Conservation (phyloP, 2,888 invertebrate genomes). For the Dinocampus coccinellae region DNA sequence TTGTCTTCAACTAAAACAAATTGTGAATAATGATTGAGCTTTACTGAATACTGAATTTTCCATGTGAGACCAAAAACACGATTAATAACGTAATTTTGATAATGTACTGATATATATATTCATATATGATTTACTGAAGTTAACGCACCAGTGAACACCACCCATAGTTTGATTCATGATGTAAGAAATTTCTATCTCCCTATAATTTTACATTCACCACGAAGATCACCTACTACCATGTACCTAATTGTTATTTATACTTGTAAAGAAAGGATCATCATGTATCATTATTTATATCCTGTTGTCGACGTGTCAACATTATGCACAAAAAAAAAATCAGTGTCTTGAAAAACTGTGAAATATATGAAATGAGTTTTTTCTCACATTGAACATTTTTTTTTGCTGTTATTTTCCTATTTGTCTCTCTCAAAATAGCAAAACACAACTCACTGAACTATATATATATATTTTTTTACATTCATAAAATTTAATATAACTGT, state of each 20-base stretch:
- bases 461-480: too few relatives aligned
- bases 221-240: neutral
- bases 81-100: neutral
- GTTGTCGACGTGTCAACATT: constrained; percentile 1
- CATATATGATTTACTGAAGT: neutral
- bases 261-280: neutral
- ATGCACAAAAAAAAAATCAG: neutral
- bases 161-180: constrained; percentile 40
- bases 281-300: constrained; percentile 16
- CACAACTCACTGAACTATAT: too few relatives aligned
- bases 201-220: constrained; percentile 19
- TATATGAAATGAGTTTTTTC: neutral
- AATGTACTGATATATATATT: neutral
- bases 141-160: neutral
- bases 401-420: too few relatives aligned
- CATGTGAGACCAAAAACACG: neutral
- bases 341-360: neutral
- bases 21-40: too few relatives aligned
- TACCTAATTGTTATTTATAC: constrained; percentile 43
- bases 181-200: neutral
- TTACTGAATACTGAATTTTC: too few relatives aligned
- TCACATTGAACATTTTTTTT: neutral
- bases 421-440: too few relatives aligned
- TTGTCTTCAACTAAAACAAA: neutral
- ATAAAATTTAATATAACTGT: too few relatives aligned